A percentile compares a stretch with the other conserved stretches of the same genome.
These are phyloP conservation scores for Dimorphilus gyrociliatus DNA, from an alignment of 2,888 invertebrate genomes.

Conservation along the genomic window DNA sequence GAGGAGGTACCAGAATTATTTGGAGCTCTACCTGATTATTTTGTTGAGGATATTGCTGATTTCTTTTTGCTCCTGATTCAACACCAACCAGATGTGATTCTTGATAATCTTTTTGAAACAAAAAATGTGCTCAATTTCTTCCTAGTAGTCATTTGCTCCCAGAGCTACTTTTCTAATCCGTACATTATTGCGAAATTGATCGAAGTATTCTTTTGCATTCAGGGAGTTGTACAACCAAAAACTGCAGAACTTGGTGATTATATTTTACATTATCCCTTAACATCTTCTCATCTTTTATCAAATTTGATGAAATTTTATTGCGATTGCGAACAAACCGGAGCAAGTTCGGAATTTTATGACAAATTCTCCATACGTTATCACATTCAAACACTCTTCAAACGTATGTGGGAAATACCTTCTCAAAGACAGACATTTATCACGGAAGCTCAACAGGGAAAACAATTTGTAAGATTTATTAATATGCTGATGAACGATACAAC, in stretches of 20 bases:
- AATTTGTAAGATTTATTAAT: constrained; percentile 83
- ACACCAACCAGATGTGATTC: constrained; percentile 24
- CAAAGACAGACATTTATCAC: constrained; percentile 72
- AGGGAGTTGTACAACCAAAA: constrained; percentile 41
- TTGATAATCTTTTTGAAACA: not conserved
- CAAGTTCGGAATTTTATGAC: constrained; percentile 95
- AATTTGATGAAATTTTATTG: constrained; percentile 95
- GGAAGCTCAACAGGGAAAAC: constrained; percentile 50
- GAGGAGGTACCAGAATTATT: constrained; percentile 55
- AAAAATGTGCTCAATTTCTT: constrained; percentile 67
- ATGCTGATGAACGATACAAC: constrained; percentile 98
- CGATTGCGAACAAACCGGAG: constrained; percentile 54
- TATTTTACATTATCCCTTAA: constrained; percentile 71
- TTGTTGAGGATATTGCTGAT: constrained; percentile 90
- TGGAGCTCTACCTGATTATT: constrained; percentile 83
- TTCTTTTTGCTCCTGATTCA: constrained; percentile 79
- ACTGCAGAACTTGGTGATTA: constrained; percentile 47
- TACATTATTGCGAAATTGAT: constrained; percentile 91
- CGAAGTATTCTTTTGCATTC: constrained; percentile 51
- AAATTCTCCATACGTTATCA: constrained; percentile 97
- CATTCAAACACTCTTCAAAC: constrained; percentile 84
- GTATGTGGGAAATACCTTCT: constrained; percentile 76
- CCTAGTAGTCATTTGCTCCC: constrained; percentile 70
- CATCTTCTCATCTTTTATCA: constrained; percentile 63
- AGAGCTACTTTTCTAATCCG: constrained; percentile 80